Evolutionary conservation across 2,797 vertebrate genomes (phyloP).

Genomic region (Enteromius mattozi): DNA sequence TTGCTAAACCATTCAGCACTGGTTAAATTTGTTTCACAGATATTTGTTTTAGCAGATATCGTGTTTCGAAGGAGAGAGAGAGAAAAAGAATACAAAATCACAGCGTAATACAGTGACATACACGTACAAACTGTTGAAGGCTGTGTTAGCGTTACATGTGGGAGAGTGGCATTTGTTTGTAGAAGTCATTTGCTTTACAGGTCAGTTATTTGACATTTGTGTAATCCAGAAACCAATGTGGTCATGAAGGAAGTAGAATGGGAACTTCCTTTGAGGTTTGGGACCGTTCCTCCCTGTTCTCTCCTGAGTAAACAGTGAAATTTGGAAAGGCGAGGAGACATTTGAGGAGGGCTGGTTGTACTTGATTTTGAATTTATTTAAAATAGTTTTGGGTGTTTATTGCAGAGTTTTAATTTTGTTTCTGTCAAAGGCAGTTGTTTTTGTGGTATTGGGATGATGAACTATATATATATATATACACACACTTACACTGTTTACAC

Average conservation of each 20-base stretch:
- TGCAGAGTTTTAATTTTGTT: conserved; percentile 4
- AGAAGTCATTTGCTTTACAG: conserved; percentile 73
- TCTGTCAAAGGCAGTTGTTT: background rate
- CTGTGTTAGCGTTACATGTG: conserved; percentile 60
- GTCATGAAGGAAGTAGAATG: conserved; percentile 65
- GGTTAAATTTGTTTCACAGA: conserved; percentile 63
- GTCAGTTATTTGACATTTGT: conserved; percentile 84
- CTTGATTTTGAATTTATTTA: conserved; percentile 23
- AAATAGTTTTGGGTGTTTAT: conserved; percentile 1
- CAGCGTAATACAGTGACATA: conserved; percentile 28
- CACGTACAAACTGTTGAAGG: conserved; percentile 45
- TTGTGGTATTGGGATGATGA: background rate
- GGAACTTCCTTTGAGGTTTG: conserved; percentile 51
- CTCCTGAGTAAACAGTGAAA: conserved; percentile 41
- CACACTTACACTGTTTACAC: too few species aligned
- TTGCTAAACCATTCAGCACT: conserved; percentile 65
- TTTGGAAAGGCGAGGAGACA: conserved; percentile 38
- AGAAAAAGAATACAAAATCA: conserved; percentile 19
- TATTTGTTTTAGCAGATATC: conserved; percentile 67
- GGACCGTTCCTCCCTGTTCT: conserved; percentile 30
- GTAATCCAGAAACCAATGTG: conserved; percentile 77
- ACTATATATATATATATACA: background rate
- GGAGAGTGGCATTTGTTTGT: conserved; percentile 80
- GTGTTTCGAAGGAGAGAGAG: conserved; percentile 54
- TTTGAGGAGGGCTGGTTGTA: conserved; percentile 21